These are phyloP conservation scores for Lasaia peninsularis DNA, from an alignment of 1,140 invertebrate species.

Conservation along the genomic window DNA sequence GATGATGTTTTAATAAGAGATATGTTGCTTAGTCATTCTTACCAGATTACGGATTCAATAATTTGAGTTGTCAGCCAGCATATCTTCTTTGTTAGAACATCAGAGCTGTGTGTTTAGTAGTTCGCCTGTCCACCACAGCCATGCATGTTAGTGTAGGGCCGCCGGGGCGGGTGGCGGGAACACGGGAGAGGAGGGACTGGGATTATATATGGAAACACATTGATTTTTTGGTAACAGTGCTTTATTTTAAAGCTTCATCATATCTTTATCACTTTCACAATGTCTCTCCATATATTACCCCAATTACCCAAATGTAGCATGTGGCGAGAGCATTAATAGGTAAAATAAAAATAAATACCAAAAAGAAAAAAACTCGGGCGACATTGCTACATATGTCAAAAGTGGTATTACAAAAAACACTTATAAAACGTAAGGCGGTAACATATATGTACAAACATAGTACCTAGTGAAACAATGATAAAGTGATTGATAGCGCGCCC, in stretches of 20 bases:
- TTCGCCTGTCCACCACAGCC: conserved; percentile 4
- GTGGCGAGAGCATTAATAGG: conserved; percentile 66
- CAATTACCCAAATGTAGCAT: conserved; percentile 78
- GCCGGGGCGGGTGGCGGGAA: conserved; percentile 11
- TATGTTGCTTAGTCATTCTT: neutral
- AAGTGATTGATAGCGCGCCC: conserved; percentile 54
- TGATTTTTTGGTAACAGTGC: conserved; percentile 80
- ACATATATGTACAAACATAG: conserved; percentile 73
- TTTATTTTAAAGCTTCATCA: conserved; percentile 80
- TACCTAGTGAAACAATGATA: conserved; percentile 73
- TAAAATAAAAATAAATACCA: conserved; percentile 65
- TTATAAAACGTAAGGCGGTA: conserved; percentile 75
- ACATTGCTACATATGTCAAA: conserved; percentile 79
- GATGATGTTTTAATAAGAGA: conserved; percentile 10
- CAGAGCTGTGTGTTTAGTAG: neutral
- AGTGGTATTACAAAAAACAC: conserved; percentile 79
- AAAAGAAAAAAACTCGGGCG: conserved; percentile 66
- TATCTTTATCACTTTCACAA: conserved; percentile 79
- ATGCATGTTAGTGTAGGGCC: conserved; percentile 3
- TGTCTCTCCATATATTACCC: conserved; percentile 81
- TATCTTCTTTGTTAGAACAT: conserved; percentile 10
- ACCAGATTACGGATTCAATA: neutral
- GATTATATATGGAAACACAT: conserved; percentile 80
- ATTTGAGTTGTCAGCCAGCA: neutral
- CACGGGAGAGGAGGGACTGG: conserved; percentile 21